These are phyloP conservation scores for Columbina picui DNA, from an alignment of 2,113 vertebrate genomes.

Conservation along the genomic window DNA sequence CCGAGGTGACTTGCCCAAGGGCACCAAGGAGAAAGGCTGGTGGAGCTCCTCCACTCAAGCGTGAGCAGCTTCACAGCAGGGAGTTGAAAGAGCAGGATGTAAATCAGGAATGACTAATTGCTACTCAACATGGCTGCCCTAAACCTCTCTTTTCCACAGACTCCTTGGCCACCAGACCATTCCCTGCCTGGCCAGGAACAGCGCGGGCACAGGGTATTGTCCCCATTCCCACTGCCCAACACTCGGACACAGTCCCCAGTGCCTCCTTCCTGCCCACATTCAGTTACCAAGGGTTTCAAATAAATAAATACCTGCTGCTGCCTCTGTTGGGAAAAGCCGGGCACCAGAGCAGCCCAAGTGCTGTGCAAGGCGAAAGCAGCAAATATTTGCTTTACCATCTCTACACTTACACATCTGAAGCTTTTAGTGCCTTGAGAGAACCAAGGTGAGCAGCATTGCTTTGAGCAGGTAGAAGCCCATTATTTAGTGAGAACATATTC, in stretches of 20 bases:
- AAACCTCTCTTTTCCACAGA: not conserved
- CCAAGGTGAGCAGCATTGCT: not conserved
- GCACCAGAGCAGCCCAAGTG: not conserved
- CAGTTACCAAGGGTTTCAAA: not conserved
- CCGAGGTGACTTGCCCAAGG: slow-evolving; percentile 34
- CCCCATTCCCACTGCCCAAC: accelerated
- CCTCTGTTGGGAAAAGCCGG: not conserved
- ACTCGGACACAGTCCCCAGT: not conserved
- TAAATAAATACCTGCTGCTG: not conserved
- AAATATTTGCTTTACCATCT: not conserved
- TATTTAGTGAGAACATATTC: slow-evolving; percentile 52
- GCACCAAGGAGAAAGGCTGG: not conserved
- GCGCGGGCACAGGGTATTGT: accelerated
- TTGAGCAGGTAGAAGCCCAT: slow-evolving; percentile 27
- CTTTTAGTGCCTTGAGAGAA: not conserved
- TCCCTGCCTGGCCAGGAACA: not conserved
- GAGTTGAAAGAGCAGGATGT: slow-evolving; percentile 48
- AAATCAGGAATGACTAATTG: slow-evolving; percentile 52
- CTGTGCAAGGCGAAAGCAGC: not conserved
- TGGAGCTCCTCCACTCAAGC: slow-evolving; percentile 9
- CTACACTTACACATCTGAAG: not conserved
- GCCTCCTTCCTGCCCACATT: not conserved
- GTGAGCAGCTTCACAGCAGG: slow-evolving; percentile 33
- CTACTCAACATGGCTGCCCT: not conserved
- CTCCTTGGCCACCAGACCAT: not conserved